Conservation (phyloP, 2,888 invertebrate species). For the Odontomyia ornata region DNA sequence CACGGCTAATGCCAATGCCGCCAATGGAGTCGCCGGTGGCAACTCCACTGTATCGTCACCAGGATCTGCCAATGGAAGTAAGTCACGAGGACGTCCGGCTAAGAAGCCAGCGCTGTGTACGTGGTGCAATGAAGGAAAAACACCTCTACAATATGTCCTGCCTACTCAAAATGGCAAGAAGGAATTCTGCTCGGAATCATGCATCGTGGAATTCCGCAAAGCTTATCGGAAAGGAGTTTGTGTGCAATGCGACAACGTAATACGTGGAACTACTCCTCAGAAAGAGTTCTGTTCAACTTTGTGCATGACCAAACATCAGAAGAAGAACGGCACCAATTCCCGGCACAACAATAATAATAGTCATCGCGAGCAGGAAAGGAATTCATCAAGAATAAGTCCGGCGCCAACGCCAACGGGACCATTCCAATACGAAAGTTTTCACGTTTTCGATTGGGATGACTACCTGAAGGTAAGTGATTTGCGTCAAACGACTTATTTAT, state of each 20-base stretch:
- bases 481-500: not conserved
- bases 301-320: conserved; percentile 86
- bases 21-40: conserved; percentile 17
- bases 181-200: conserved; percentile 91
- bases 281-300: conserved; percentile 85
- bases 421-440: conserved; percentile 81
- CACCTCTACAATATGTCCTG: conserved; percentile 83
- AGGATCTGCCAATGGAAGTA: conserved; percentile 45
- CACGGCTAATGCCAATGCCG: conserved; percentile 17
- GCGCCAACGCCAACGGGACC: conserved; percentile 72
- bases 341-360: conserved; percentile 58
- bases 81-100: conserved; percentile 75
- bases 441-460: conserved; percentile 88
- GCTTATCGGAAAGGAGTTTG: conserved; percentile 89
- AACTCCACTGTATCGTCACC: not conserved
- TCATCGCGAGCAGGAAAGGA: conserved; percentile 55
- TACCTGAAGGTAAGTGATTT: conserved; percentile 67
- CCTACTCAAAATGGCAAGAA: conserved; percentile 90
- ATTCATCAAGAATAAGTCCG: conserved; percentile 53
- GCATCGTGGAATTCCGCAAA: conserved; percentile 87
- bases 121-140: conserved; percentile 87
- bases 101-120: conserved; percentile 77
- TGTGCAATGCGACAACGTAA: conserved; percentile 86
- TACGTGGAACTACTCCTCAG: conserved; percentile 76
- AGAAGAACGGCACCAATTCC: conserved; percentile 70